Evolutionary conservation across 2,113 vertebrate genomes (phyloP).

Genomic region (Tenebrosternarchus preto): DNA sequence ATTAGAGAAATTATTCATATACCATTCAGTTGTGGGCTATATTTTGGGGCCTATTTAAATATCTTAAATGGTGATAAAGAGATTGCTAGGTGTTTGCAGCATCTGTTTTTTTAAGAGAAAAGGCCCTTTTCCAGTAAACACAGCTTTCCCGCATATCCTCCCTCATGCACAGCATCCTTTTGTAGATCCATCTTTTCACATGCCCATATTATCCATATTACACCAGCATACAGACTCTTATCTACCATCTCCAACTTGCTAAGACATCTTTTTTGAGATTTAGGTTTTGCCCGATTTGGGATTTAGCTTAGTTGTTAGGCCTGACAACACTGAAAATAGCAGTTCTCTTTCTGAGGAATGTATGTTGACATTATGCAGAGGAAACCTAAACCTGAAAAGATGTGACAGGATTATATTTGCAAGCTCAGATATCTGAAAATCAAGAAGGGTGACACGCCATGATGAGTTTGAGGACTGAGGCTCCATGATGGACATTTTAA

Average conservation of each 20-base stretch:
- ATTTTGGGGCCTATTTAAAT: background rate
- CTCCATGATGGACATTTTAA: background rate
- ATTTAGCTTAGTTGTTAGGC: slow-evolving; percentile 23
- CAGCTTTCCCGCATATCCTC: background rate
- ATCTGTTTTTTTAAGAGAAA: background rate
- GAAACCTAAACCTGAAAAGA: slow-evolving; percentile 47
- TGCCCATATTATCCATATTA: slow-evolving; percentile 52
- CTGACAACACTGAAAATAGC: slow-evolving; percentile 27
- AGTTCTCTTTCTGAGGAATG: slow-evolving; percentile 58
- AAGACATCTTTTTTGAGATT: slow-evolving; percentile 43
- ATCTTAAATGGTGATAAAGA: background rate
- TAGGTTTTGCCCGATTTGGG: slow-evolving; percentile 20
- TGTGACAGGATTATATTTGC: slow-evolving; percentile 49
- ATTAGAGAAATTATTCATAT: background rate
- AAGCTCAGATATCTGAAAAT: slow-evolving; percentile 45
- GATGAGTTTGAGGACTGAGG: background rate
- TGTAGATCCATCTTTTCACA: slow-evolving; percentile 47
- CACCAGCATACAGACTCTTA: slow-evolving; percentile 26
- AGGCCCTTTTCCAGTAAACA: background rate
- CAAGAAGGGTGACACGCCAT: background rate
- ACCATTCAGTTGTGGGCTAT: background rate
- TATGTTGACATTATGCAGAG: slow-evolving; percentile 40
- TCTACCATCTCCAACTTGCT: slow-evolving; percentile 47
- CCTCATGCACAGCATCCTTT: background rate
- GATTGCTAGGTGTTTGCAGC: background rate